Evolutionary conservation across 1,140 invertebrate species (phyloP).

Genomic region (Drosophila nebulosa): DNA sequence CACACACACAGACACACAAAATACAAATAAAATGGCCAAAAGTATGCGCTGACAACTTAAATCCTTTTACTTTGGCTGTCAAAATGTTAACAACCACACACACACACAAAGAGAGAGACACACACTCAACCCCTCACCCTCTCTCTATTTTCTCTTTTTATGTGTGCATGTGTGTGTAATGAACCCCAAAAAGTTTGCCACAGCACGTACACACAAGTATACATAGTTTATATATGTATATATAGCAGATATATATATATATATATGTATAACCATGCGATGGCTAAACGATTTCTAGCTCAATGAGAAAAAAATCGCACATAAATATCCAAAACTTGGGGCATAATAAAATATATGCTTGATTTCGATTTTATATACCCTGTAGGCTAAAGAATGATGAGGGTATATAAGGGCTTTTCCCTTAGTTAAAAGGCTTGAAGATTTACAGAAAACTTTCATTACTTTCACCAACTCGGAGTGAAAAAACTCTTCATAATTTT

Average conservation of each 20-base stretch:
- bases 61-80: slow-evolving; percentile 55
- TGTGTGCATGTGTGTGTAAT: slow-evolving; percentile 26
- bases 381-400: neutral
- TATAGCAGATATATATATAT: slow-evolving; percentile 16
- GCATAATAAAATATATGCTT: slow-evolving; percentile 53
- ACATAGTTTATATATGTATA: slow-evolving; percentile 16
- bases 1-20: slow-evolving; percentile 3
- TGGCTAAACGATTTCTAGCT: slow-evolving; percentile 57
- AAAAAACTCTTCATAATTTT: no score
- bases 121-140: neutral
- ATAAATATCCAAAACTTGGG: slow-evolving; percentile 49
- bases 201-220: slow-evolving; percentile 52
- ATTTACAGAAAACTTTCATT: no score
- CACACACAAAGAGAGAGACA: slow-evolving; percentile 1
- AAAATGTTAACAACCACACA: slow-evolving; percentile 55
- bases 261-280: slow-evolving; percentile 16
- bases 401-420: neutral
- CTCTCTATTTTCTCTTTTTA: neutral
- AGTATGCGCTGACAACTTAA: slow-evolving; percentile 75
- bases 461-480: no score
- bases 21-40: slow-evolving; percentile 44
- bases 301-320: slow-evolving; percentile 68
- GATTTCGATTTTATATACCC: neutral
- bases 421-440: no score
- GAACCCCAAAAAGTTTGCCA: slow-evolving; percentile 55